phyloP scores from a whole-genome alignment of 2,888 invertebrate species.

The Drosophila pseudotalamancana region DNA sequence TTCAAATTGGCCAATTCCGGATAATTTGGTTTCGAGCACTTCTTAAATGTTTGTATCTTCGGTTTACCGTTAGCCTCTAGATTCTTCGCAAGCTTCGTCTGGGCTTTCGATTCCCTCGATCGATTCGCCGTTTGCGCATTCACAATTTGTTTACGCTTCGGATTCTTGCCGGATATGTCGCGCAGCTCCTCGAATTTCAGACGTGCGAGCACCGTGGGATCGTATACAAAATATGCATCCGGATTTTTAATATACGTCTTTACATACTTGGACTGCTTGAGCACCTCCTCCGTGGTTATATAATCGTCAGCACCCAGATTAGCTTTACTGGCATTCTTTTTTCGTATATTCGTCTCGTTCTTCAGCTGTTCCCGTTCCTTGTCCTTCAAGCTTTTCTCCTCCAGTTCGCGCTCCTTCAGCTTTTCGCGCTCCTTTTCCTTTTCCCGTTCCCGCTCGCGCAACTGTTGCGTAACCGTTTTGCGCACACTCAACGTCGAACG shows the following conservation, averaged over 20 bases:
- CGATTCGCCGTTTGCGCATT: constrained; percentile 15
- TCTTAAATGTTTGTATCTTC: constrained; percentile 73
- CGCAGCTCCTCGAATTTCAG: constrained; percentile 81
- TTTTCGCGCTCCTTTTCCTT: constrained; percentile 57
- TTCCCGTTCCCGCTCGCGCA: constrained; percentile 74
- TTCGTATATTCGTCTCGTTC: constrained; percentile 51
- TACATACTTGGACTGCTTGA: constrained; percentile 84
- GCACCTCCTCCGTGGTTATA: constrained; percentile 83
- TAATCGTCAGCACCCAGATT: constrained; percentile 69
- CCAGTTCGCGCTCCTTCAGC: constrained; percentile 50
- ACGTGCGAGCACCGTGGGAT: constrained; percentile 82
- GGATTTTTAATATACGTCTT: constrained; percentile 84
- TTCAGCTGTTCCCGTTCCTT: constrained; percentile 51
- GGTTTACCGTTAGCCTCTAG: constrained; percentile 60
- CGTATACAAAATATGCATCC: constrained; percentile 83
- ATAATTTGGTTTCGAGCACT: constrained; percentile 83
- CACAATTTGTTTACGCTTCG: constrained; percentile 60
- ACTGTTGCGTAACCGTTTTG: constrained; percentile 72
- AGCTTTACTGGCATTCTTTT: constrained; percentile 28
- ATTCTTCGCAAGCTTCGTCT: constrained; percentile 1
- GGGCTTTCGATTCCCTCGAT: constrained; percentile 7
- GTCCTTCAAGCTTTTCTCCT: constrained; percentile 25
- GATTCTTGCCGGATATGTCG: constrained; percentile 70
- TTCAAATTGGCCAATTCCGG: constrained; percentile 83
- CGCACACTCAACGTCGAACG: constrained; percentile 77